Conservation (phyloP, 2,797 vertebrate genomes). For the Halcyon leucocephala region DNA sequence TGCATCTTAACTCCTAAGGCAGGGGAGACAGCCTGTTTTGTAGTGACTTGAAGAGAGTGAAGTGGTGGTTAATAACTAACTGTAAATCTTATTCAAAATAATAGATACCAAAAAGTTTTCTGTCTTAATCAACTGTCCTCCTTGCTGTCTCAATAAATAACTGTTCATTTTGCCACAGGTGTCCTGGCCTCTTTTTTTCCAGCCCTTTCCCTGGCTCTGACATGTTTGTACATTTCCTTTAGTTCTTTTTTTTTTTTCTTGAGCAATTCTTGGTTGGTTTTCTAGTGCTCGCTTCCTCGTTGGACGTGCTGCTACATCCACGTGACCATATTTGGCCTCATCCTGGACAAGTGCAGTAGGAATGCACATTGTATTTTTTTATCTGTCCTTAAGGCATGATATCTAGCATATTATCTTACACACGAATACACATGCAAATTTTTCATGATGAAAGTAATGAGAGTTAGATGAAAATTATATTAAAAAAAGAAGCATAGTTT, state of each 20-base stretch:
- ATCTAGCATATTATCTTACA: background rate
- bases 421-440: background rate
- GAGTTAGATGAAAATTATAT: background rate
- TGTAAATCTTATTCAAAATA: background rate
- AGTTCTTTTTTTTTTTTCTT: background rate
- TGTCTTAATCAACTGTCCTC: background rate
- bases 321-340: background rate
- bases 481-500: background rate
- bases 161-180: background rate
- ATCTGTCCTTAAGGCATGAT: background rate
- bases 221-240: background rate
- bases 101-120: background rate
- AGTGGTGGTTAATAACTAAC: background rate
- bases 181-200: background rate
- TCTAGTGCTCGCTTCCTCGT: background rate
- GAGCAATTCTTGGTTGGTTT: background rate
- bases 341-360: background rate
- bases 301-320: background rate
- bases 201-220: background rate
- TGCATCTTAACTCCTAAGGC: background rate
- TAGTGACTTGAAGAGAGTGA: background rate
- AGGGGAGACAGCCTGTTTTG: background rate
- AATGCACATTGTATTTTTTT: background rate
- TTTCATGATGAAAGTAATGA: background rate
- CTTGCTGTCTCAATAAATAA: rapidly evolving